Conservation (phyloP, 2,113 vertebrate genomes). For the Otus sunia region DNA sequence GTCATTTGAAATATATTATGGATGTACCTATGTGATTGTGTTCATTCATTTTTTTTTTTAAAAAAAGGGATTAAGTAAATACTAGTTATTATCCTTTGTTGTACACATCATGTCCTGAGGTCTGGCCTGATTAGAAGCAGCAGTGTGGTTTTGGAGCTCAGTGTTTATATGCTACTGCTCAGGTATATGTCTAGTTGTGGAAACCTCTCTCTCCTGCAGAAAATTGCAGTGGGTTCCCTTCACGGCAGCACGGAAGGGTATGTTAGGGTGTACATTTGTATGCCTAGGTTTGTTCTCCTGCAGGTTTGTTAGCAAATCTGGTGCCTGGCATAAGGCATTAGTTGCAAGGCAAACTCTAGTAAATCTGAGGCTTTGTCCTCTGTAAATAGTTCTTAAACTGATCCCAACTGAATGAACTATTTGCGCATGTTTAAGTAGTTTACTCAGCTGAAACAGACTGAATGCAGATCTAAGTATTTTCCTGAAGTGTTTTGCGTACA, state of each 20-base stretch:
- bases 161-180: background rate
- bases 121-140: background rate
- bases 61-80: background rate
- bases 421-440: background rate
- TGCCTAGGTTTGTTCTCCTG: background rate
- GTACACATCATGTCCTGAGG: background rate
- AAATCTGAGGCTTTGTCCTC: background rate
- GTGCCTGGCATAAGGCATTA: background rate
- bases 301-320: background rate
- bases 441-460: background rate
- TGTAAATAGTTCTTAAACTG: background rate
- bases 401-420: background rate
- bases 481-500: background rate
- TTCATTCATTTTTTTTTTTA: background rate
- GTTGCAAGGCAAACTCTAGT: background rate
- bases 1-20: background rate
- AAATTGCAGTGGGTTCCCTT: background rate
- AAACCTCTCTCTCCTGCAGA: background rate
- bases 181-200: background rate
- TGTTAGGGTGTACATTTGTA: fast-evolving
- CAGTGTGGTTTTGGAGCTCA: background rate
- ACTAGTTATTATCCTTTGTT: background rate
- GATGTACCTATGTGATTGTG: background rate
- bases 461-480: background rate
- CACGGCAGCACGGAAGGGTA: background rate